Evolutionary conservation across 2,888 invertebrate species (phyloP).

Genomic region (Microdon myrmicae): DNA sequence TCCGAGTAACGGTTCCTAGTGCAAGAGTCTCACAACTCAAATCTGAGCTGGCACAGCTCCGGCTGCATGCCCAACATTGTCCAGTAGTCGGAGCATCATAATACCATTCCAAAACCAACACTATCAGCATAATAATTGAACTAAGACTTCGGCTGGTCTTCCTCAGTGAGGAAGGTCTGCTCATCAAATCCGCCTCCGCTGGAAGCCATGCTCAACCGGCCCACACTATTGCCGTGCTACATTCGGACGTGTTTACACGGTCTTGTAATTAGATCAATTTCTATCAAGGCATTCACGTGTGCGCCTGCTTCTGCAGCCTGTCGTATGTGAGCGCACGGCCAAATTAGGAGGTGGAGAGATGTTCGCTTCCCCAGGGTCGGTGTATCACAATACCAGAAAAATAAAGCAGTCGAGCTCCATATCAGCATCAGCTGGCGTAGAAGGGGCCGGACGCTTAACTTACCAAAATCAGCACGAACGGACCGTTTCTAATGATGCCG

Average conservation of each 20-base stretch:
- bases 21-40: conserved; percentile 27
- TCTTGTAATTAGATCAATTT: conserved; percentile 53
- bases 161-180: not conserved
- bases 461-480: conserved; percentile 28
- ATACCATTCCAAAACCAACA: conserved; percentile 41
- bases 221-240: too few relatives aligned
- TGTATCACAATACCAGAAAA: too few relatives aligned
- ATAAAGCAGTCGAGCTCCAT: too few relatives aligned
- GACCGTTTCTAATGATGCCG: conserved; percentile 49
- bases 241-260: conserved; percentile 51
- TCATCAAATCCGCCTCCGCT: not conserved
- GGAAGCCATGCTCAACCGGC: too few relatives aligned
- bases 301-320: too few relatives aligned
- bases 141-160: conserved; percentile 39
- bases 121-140: conserved; percentile 40
- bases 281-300: conserved; percentile 34
- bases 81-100: conserved; percentile 14
- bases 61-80: conserved; percentile 3
- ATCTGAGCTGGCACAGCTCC: conserved; percentile 20
- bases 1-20: conserved; percentile 37
- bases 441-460: conserved; percentile 14
- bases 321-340: conserved; percentile 25
- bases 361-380: too few relatives aligned
- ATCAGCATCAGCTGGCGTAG: conserved; percentile 40
- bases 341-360: too few relatives aligned